Evolutionary conservation across 2,113 vertebrate species (phyloP), one percentile per base, ranked within the genome.

Genomic region (Aythya baeri): DNA sequence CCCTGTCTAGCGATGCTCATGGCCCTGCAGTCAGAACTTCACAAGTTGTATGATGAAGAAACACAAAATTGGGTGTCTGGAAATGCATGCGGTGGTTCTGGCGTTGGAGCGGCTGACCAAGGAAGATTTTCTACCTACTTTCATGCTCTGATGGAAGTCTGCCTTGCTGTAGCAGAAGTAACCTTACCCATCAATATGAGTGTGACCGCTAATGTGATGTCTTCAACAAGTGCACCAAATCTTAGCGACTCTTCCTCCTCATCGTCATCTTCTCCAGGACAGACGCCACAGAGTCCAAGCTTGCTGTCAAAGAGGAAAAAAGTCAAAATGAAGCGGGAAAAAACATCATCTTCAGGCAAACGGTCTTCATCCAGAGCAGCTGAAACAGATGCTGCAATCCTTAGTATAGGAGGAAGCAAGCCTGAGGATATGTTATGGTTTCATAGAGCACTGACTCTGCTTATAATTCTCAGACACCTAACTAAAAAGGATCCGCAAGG

Each of bases 391-490:
- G 82, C 98, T 0, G 79, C 99, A 0, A 73, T 99, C 81, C 98
- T 99, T 76, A 99, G 98, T 93, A 99, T 99, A 32, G 98, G 98
- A 3, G 99, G 98, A 4, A 98, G 99, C 95, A 99, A 99, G 86
- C 99, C 99, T 0, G 99, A 99, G 97, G 99, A 99, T 93, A 99
- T 99, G 99, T 86, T 99, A 17, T 99, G 99, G 99, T 99, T 99
- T 96, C 99, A 99, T n/a, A 98, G 99, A 9, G 99, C 98, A 3
- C 98, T 99, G 49, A 99, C 99, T 23, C 96, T 99, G 91, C 98
- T 99, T n/a, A 99, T 99, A 96, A 99, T 99, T 63, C 98, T 99
- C 38, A 98, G 99, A 22, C 99, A 99, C 92, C 98, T 99, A 5
- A 98, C 99, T 25, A 98, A 96, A 74, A 99, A 99, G 96, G 99